Evolutionary conservation across 2,113 vertebrate genomes (phyloP), one percentile per base, ranked within the genome.

Genomic region (Amia ocellicauda): DNA sequence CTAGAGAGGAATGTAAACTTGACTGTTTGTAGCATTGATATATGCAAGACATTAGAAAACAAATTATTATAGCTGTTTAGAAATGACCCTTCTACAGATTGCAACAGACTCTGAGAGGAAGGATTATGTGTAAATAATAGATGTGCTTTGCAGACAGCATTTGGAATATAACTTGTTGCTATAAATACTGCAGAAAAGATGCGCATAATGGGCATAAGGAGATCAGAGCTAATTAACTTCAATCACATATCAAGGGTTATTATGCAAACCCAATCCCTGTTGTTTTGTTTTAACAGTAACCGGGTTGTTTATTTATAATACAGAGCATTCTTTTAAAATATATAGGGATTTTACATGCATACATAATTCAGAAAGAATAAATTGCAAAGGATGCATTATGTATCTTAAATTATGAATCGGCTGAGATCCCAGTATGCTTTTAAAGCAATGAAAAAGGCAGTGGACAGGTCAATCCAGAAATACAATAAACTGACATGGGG

Each of bases 351-450:
- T 77, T 69, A 70, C 63, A 77, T 77, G 72, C 80, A 79, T 78
- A 68, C 56, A 70, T 82, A 83, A 84, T 83, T 76, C 66, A 67
- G 77, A 76, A 78, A 74, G 47, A 67, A 70, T 84, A 85, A 83
- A 74, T 81, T 78, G 73, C 70, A 79, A 53, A 70, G 70, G 68
- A 76, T 81, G 76, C 77, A 82, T 81, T 83, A 81, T 83, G 77
- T 74, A 76, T 74, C 77, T 76, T 68, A 74, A 74, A 77, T 80
- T 76, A 85, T 81, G 73, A 71, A 78, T 74, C 79, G 73, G 68
- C 57, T 80, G 77, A 77, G 70, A 85, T 79, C 62, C 62, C 71
- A 73, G 56, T 64, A 69, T 72, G 69, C 71, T 67, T 68, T 29
- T 42, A 4, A 69, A 73, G 68, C 75, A 74, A 64, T 54, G 41